Evolutionary conservation across 2,797 vertebrate genomes (phyloP).

Genomic region (Arrhamphus sclerolepis): DNA sequence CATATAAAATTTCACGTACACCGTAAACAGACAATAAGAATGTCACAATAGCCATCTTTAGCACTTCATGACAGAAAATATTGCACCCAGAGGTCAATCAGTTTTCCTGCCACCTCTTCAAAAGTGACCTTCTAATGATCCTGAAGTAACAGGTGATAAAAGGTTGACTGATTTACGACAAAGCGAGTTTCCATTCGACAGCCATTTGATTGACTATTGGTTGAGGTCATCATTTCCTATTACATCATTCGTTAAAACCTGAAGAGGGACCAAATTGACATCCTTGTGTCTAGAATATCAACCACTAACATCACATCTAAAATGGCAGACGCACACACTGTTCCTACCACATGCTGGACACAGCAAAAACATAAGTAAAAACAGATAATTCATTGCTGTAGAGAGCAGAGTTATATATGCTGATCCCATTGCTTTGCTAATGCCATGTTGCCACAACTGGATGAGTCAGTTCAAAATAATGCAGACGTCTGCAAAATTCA

Average conservation of each 20-base stretch:
- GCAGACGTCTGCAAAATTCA: slow-evolving; percentile 15
- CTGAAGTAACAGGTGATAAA: slow-evolving; percentile 45
- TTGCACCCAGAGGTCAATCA: background rate
- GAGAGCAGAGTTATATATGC: slow-evolving; percentile 1
- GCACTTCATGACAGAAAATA: background rate
- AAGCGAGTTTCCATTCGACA: slow-evolving; percentile 46
- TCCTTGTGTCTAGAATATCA: slow-evolving; percentile 33
- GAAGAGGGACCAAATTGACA: slow-evolving; percentile 25
- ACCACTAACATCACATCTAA: slow-evolving; percentile 39
- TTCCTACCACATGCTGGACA: slow-evolving; percentile 32
- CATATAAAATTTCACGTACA: slow-evolving; percentile 2
- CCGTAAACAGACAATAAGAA: background rate
- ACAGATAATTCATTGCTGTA: slow-evolving; percentile 33
- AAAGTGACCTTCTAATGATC: background rate
- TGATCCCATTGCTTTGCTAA: slow-evolving; percentile 1
- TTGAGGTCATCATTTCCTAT: slow-evolving; percentile 51
- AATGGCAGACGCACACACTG: slow-evolving; percentile 44
- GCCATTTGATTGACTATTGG: slow-evolving; percentile 53
- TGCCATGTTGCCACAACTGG: slow-evolving; percentile 1
- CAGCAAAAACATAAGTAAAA: slow-evolving; percentile 37
- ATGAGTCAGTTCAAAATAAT: slow-evolving; percentile 17
- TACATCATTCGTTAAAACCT: slow-evolving; percentile 60
- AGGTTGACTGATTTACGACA: slow-evolving; percentile 24
- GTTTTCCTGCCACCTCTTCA: slow-evolving; percentile 36
- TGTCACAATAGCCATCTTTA: background rate